A percentile compares a stretch with the other conserved stretches of the same genome.
Evolutionary conservation across 2,797 vertebrate species (phyloP).

Genomic region (Echiichthys vipera): DNA sequence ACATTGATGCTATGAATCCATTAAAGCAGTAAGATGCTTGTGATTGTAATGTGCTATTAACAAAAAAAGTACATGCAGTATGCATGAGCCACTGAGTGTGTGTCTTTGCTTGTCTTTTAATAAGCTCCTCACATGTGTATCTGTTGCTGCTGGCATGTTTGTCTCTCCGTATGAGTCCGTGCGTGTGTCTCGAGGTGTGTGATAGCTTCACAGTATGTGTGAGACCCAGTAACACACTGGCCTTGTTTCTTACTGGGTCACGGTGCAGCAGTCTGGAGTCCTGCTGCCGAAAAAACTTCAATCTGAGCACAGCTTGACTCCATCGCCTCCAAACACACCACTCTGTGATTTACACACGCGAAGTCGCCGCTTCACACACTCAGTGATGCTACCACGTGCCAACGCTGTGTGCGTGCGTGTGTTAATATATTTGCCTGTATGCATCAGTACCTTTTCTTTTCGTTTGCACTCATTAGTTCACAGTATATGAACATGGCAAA

Average conservation of each 20-base stretch:
- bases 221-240: conserved; percentile 74
- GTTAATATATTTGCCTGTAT: conserved; percentile 3
- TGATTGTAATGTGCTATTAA: neutral
- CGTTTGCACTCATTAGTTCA: conserved; percentile 76
- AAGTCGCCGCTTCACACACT: conserved; percentile 24
- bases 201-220: conserved; percentile 38
- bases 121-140: neutral
- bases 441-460: conserved; percentile 66
- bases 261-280: conserved; percentile 55
- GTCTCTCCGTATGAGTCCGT: conserved; percentile 4
- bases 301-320: conserved; percentile 73
- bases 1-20: conserved; percentile 5
- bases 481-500: conserved; percentile 79
- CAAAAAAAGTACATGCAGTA: conserved; percentile 8
- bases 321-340: conserved; percentile 47
- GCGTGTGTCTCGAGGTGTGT: conserved; percentile 27
- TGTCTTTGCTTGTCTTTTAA: conserved; percentile 8
- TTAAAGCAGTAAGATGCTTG: conserved; percentile 4
- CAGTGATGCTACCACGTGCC: conserved; percentile 17
- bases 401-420: neutral
- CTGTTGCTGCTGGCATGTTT: conserved; percentile 20
- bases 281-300: conserved; percentile 54
- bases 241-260: conserved; percentile 79
- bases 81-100: conserved; percentile 10
- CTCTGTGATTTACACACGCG: conserved; percentile 32